These are phyloP conservation scores for Drosophila paucipuncta DNA, from an alignment of 2,888 invertebrate genomes.

Conservation along the genomic window DNA sequence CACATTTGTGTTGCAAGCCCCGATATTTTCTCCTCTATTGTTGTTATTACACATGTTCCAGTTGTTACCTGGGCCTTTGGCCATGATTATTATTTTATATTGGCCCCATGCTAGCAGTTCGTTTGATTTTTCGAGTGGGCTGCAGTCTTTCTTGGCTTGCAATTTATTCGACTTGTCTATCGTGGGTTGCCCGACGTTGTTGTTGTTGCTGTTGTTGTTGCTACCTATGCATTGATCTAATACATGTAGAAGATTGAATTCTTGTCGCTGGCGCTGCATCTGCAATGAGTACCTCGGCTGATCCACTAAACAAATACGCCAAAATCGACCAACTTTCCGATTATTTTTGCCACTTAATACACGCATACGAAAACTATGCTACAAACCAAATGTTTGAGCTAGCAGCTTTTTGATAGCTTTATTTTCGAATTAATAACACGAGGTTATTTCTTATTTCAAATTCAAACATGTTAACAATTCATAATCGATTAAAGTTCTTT, in stretches of 20 bases:
- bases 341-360: constrained; percentile 45
- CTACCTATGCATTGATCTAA: constrained; percentile 65
- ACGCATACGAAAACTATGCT: constrained; percentile 29
- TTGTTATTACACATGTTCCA: constrained; percentile 36
- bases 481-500: too few species aligned
- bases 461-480: too few species aligned
- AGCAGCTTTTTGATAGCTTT: too few species aligned
- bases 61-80: constrained; percentile 62
- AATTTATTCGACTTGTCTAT: constrained; percentile 54
- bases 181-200: constrained; percentile 24
- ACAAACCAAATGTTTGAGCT: constrained; percentile 1
- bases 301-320: constrained; percentile 78
- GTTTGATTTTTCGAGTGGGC: constrained; percentile 61
- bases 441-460: too few species aligned
- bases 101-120: constrained; percentile 68
- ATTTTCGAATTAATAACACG: too few species aligned
- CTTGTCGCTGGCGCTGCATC: constrained; percentile 9
- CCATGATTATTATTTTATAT: constrained; percentile 65
- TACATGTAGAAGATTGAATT: constrained; percentile 43
- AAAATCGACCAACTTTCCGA: constrained; percentile 68
- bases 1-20: constrained; percentile 36
- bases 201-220: constrained; percentile 11
- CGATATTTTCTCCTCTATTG: constrained; percentile 33
- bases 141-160: constrained; percentile 41
- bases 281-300: constrained; percentile 59